phyloP scores from a whole-genome alignment of 2,797 vertebrate species.

The Syngnathus acus region DNA sequence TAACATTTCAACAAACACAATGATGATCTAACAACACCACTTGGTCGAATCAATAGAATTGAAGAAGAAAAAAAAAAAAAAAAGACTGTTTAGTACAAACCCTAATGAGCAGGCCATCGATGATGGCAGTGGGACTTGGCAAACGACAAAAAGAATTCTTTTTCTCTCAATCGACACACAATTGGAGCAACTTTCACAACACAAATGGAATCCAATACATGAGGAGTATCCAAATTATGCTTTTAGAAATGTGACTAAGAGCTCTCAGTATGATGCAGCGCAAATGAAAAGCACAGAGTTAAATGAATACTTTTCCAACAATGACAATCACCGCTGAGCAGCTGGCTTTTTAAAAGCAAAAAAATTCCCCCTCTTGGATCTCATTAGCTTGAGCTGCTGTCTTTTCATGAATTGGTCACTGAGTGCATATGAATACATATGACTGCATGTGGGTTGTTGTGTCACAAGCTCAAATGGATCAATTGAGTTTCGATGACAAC shows the following conservation, averaged over 20 bases:
- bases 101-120: background rate
- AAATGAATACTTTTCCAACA: background rate
- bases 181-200: background rate
- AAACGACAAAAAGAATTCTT: background rate
- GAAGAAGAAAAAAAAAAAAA: no score
- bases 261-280: background rate
- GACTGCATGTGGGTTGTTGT: background rate
- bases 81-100: background rate
- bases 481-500: background rate
- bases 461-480: background rate
- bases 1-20: constrained; percentile 36
- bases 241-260: background rate
- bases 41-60: constrained; percentile 12
- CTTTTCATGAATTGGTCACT: no score
- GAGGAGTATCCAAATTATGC: background rate
- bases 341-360: background rate
- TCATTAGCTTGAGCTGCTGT: background rate
- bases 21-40: constrained; percentile 13
- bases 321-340: background rate
- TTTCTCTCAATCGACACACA: background rate
- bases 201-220: background rate
- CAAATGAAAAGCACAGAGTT: background rate
- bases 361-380: background rate
- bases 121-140: background rate
- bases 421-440: background rate